phyloP scores from a whole-genome alignment of 2,113 vertebrate genomes.

The Hemiscyllium ocellatum region DNA sequence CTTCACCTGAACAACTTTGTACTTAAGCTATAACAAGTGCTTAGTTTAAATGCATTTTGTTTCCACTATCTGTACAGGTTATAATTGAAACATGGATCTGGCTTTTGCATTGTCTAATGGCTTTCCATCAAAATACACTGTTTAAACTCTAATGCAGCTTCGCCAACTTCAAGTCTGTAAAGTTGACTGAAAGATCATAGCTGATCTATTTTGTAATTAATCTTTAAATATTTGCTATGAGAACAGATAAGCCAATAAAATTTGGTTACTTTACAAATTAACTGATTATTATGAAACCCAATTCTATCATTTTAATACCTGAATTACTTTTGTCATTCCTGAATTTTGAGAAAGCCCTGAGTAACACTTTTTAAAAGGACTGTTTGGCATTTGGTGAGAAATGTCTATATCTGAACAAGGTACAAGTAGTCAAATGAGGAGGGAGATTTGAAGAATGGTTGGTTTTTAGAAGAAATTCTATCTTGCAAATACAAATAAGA shows the following conservation, averaged over 20 bases:
- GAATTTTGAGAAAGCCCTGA: background rate
- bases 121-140: background rate
- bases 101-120: background rate
- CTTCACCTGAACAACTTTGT: background rate
- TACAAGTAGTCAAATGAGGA: too few species aligned
- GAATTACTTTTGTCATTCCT: background rate
- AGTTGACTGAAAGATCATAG: background rate
- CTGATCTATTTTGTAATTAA: background rate
- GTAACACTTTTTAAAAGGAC: background rate
- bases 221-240: background rate
- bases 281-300: background rate
- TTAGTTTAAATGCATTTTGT: background rate
- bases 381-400: too few species aligned
- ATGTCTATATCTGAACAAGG: too few species aligned
- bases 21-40: background rate
- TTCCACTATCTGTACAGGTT: background rate
- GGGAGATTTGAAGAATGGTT: too few species aligned
- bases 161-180: background rate
- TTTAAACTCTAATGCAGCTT: background rate
- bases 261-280: conserved; percentile 11
- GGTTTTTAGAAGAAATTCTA: too few species aligned
- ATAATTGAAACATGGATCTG: background rate
- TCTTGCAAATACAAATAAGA: too few species aligned
- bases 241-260: conserved; percentile 4
- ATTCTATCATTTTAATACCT: background rate